These are phyloP conservation scores for Patella vulgata DNA, from an alignment of 1,140 invertebrate species.

Conservation along the genomic window DNA sequence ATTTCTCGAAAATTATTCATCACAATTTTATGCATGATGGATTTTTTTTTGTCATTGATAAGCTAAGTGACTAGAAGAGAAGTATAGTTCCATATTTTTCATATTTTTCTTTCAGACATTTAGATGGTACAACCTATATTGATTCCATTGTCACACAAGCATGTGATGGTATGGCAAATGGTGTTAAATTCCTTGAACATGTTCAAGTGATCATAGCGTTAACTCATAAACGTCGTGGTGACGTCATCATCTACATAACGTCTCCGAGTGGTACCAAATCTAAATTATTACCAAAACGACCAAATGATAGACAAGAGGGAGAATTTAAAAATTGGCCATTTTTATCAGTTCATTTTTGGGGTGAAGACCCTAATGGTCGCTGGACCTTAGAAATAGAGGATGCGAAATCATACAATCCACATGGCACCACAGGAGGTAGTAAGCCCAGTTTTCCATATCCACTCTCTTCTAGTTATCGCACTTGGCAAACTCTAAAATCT, in stretches of 20 bases:
- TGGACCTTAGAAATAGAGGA: conserved; percentile 49
- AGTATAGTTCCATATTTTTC: neutral
- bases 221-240: conserved; percentile 77
- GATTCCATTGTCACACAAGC: conserved; percentile 65
- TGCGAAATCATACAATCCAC: conserved; percentile 8
- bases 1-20: too few species aligned
- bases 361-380: conserved; percentile 47
- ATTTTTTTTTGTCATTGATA: too few species aligned
- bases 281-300: conserved; percentile 34
- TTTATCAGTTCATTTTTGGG: conserved; percentile 82
- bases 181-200: conserved; percentile 89
- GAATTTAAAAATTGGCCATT: conserved; percentile 71
- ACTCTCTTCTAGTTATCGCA: neutral
- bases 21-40: too few species aligned
- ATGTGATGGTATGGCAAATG: conserved; percentile 52
- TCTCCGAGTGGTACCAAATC: conserved; percentile 45
- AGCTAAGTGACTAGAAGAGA: too few species aligned
- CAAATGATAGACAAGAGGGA: conserved; percentile 37
- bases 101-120: conserved; percentile 12
- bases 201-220: conserved; percentile 75
- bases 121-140: conserved; percentile 26
- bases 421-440: conserved; percentile 9
- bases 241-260: conserved; percentile 78
- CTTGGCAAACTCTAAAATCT: neutral
- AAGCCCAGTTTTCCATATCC: neutral